These are phyloP conservation scores for Meloidogyne chitwoodi DNA, from an alignment of 1,140 invertebrate species.

Conservation along the genomic window DNA sequence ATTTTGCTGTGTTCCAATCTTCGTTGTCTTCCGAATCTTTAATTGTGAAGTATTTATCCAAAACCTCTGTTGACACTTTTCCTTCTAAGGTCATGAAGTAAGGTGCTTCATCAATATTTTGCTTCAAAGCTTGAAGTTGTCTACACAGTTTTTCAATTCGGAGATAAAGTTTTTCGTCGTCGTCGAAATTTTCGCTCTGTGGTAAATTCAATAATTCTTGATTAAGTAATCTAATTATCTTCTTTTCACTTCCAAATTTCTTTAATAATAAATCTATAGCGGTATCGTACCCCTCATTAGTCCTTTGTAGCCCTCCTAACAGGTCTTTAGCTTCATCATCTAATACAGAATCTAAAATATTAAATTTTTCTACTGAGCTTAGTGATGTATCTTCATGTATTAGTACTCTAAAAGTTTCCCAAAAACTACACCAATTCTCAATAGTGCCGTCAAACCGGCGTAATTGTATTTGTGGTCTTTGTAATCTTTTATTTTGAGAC, in stretches of 20 bases:
- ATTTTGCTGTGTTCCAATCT: not conserved
- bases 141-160: not conserved
- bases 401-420: not conserved
- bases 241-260: not conserved
- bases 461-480: not conserved
- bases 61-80: not conserved
- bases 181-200: not conserved
- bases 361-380: not conserved
- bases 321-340: not conserved
- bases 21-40: conserved; percentile 2
- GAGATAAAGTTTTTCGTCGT: not conserved
- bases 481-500: too few relatives aligned
- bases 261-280: not conserved
- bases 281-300: not conserved
- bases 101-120: not conserved
- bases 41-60: not conserved
- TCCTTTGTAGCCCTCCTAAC: not conserved
- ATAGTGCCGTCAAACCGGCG: not conserved
- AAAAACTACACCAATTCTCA: not conserved
- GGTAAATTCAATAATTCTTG: not conserved
- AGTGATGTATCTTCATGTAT: not conserved
- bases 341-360: not conserved
- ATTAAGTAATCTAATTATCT: not conserved
- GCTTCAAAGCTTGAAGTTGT: not conserved
- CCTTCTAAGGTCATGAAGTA: not conserved